Percentiles rank a stretch among this genome's conserved stretches.
Evolutionary conservation across 2,113 vertebrate species (phyloP).

Genomic region (Bubo blakistoni): DNA sequence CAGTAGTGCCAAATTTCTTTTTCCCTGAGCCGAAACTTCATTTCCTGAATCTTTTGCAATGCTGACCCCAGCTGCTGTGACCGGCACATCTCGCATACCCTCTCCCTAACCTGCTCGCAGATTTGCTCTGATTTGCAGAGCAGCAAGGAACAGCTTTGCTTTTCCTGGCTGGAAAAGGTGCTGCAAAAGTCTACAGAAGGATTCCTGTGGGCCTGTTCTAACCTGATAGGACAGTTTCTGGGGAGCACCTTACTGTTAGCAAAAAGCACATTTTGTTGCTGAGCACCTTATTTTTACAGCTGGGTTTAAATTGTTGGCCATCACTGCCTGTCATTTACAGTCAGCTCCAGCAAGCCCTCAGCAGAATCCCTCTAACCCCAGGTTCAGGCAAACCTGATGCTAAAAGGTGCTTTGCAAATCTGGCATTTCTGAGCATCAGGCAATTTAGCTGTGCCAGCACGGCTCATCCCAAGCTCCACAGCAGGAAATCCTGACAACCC

Average conservation of each 20-base stretch:
- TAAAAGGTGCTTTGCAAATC: accelerated
- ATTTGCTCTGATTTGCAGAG: not conserved
- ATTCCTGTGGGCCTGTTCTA: not conserved
- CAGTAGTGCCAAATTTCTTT: not conserved
- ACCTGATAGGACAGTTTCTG: not conserved
- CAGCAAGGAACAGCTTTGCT: not conserved
- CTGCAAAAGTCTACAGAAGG: not conserved
- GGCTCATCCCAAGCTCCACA: accelerated
- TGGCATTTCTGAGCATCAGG: not conserved
- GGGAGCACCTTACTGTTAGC: not conserved
- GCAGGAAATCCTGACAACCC: not conserved
- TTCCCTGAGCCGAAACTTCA: not conserved
- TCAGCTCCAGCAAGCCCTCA: not conserved
- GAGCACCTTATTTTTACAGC: not conserved
- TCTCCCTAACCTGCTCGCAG: not conserved
- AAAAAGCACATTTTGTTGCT: not conserved
- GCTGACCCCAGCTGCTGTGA: not conserved
- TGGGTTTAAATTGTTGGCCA: not conserved
- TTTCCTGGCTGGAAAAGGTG: not conserved
- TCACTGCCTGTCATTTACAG: not conserved
- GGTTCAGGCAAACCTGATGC: not conserved
- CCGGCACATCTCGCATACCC: not conserved
- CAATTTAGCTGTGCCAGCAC: accelerated
- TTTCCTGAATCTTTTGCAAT: constrained; percentile 20
- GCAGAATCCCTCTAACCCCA: not conserved